A percentile compares a stretch with the other conserved stretches of the same genome.
These are phyloP conservation scores for Leptinotarsa tumamoca DNA, from an alignment of 2,888 invertebrate genomes.

Conservation along the genomic window DNA sequence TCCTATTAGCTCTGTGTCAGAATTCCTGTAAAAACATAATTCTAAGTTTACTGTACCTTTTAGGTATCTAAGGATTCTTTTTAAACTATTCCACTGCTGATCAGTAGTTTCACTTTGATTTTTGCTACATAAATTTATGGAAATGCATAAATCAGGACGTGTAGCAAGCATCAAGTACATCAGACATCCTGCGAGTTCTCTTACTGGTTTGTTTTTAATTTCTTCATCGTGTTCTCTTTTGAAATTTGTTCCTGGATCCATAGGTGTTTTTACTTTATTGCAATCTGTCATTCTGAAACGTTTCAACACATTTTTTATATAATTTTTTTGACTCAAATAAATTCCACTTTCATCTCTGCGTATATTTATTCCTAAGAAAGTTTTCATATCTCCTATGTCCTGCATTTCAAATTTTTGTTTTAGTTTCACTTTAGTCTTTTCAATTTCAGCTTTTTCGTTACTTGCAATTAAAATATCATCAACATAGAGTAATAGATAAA, in stretches of 20 bases:
- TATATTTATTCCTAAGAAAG: slow-evolving; percentile 1
- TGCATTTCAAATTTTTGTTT: not conserved
- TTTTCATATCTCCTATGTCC: not conserved
- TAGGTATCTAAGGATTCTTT: not conserved
- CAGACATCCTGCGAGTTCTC: too few relatives aligned
- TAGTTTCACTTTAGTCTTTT: not conserved
- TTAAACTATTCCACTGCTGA: not conserved
- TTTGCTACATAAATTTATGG: too few relatives aligned
- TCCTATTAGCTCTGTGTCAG: not conserved
- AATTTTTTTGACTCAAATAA: not conserved
- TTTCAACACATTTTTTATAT: too few relatives aligned
- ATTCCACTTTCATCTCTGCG: not conserved
- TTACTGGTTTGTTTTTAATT: too few relatives aligned
- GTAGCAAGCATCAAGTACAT: too few relatives aligned
- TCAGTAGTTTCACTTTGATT: too few relatives aligned
- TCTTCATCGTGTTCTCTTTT: not conserved
- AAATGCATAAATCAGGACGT: too few relatives aligned
- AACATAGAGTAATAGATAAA: too few relatives aligned
- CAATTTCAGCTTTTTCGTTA: not conserved
- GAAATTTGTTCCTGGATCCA: not conserved
- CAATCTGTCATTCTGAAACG: too few relatives aligned
- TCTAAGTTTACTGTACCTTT: not conserved
- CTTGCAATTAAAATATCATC: not conserved
- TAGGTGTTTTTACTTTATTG: not conserved
- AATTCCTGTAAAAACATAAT: slow-evolving; percentile 3